Conservation (phyloP, 2,888 invertebrate genomes). For the Microctonus aethiopoides region DNA sequence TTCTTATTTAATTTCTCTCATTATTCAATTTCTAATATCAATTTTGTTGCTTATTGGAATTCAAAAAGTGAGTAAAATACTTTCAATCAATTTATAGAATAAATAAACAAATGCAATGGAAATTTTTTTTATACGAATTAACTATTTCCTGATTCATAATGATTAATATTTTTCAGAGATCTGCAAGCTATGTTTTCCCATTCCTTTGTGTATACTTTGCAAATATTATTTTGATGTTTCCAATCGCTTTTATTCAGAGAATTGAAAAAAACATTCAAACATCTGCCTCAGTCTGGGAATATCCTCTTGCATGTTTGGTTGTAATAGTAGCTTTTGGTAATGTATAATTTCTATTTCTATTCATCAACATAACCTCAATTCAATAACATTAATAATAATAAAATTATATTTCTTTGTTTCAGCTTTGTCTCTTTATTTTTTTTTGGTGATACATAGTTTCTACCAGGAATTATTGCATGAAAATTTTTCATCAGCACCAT, state of each 20-base stretch:
- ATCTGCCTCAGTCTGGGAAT: background rate
- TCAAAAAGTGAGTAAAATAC: background rate
- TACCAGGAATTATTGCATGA: too few species aligned
- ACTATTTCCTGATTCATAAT: background rate
- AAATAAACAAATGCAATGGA: too few species aligned
- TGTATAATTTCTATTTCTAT: background rate
- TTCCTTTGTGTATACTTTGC: background rate
- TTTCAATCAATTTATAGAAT: too few species aligned
- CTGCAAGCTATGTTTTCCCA: background rate
- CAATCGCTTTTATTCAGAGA: background rate
- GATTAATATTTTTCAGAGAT: background rate
- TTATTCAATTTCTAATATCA: too few species aligned
- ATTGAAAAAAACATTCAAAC: too few species aligned
- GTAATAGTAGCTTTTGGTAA: background rate
- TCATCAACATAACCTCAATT: too few species aligned
- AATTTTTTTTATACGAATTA: background rate
- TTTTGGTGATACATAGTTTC: too few species aligned
- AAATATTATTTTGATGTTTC: background rate
- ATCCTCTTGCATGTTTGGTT: background rate
- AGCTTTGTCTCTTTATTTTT: too few species aligned
- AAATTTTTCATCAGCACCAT: too few species aligned
- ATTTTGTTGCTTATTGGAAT: background rate
- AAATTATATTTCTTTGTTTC: too few species aligned
- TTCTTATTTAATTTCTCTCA: too few species aligned
- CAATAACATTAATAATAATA: background rate